A percentile compares a stretch with the other conserved stretches of the same genome.
These are phyloP conservation scores for Oreocharis arfaki DNA, from an alignment of 2,113 vertebrate species.

Conservation along the genomic window DNA sequence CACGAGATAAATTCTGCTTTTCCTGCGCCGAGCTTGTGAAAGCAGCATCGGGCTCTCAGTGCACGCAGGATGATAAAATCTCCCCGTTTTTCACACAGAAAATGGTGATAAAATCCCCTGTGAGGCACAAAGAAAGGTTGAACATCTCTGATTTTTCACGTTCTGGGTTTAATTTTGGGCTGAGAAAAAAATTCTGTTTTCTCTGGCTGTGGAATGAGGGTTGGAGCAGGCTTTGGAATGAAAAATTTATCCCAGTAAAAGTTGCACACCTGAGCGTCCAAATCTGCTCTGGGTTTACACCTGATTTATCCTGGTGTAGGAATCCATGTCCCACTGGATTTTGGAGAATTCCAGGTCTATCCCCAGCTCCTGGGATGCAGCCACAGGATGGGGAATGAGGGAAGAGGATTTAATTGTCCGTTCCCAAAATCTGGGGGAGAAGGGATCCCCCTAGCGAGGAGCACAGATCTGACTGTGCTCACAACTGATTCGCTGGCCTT, in stretches of 20 bases:
- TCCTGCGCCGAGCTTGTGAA: not conserved
- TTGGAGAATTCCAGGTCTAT: not conserved
- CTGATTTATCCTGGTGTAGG: rapidly evolving
- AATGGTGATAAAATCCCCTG: not conserved
- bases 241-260: not conserved
- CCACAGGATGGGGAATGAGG: no score
- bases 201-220: not conserved
- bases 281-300: not conserved
- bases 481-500: rapidly evolving
- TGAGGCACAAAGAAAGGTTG: not conserved
- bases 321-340: not conserved
- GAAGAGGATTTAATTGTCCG: not conserved
- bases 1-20: not conserved
- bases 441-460: rapidly evolving
- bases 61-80: not conserved
- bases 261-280: not conserved
- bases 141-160: not conserved
- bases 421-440: not conserved
- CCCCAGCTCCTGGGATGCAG: not conserved
- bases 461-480: not conserved
- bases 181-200: not conserved
- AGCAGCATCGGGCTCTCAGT: not conserved
- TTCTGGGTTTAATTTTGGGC: not conserved
- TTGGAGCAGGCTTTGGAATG: not conserved
- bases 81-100: not conserved